Evolutionary conservation across 2,113 vertebrate genomes (phyloP).

Genomic region (Sorex araneus): DNA sequence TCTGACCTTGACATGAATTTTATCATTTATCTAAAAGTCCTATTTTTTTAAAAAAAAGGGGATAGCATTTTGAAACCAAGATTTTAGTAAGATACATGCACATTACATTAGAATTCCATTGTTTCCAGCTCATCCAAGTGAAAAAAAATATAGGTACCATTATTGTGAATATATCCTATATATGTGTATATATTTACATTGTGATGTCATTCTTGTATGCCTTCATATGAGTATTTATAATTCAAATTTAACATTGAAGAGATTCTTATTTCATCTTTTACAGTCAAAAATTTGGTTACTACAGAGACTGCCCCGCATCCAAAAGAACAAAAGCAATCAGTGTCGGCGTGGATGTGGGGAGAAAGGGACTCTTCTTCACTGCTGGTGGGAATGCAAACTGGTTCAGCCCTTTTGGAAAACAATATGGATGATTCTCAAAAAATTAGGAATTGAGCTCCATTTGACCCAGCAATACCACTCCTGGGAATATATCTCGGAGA

Average conservation of each 20-base stretch:
- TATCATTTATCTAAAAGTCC: neutral
- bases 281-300: neutral
- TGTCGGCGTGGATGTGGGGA: too few relatives aligned
- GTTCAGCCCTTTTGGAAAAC: too few relatives aligned
- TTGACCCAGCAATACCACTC: too few relatives aligned
- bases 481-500: too few relatives aligned
- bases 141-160: neutral
- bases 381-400: too few relatives aligned
- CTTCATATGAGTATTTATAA: slow-evolving; percentile 31
- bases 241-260: slow-evolving; percentile 30
- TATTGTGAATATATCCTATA: neutral
- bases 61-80: neutral
- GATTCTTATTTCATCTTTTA: neutral
- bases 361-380: too few relatives aligned
- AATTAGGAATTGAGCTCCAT: too few relatives aligned
- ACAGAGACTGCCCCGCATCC: too few relatives aligned
- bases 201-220: slow-evolving; percentile 13
- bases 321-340: too few relatives aligned
- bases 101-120: neutral
- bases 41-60: neutral
- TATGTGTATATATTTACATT: slow-evolving; percentile 24
- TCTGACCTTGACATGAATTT: too few relatives aligned
- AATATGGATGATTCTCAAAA: too few relatives aligned
- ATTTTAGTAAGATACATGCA: neutral
- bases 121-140: neutral